Evolutionary conservation across 1,140 invertebrate species (phyloP), one percentile per base, ranked within the genome.

Genomic region (Macrotrachela quadricornifera): DNA sequence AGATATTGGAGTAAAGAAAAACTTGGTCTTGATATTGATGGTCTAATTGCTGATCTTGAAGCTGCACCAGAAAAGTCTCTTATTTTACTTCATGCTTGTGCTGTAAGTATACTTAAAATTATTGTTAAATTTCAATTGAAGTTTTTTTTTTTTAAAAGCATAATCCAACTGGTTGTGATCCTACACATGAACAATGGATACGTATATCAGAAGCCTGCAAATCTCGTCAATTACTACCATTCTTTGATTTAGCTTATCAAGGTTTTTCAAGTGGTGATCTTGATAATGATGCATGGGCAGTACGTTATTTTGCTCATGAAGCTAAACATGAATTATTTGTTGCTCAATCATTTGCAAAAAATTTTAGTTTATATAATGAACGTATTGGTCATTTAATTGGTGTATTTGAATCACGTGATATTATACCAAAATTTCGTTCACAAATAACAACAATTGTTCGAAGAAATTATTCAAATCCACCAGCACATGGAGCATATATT

Each of bases 281-380:
- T 18, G 84, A 88, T 62, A 75, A 75, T 51, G 92, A 99, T 78
- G 85, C 86, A 18, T 83, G 77, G 73, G 81, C 85, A 11, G 81
- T 91, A 44, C 76, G 88, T 36, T 37, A 49, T 10, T 57, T 57
- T 40, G 46, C 46, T 17, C 50, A 58, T 46, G 49, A 56, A 40
- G 42, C 37, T 2, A 11, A 21, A 18, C 54, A 56, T 37, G 90
- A 95, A 71, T 73, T 92, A 16, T 72, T 95, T 41, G 81, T 82
- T 62, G 79, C 85, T 13, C 91, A 96, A 69, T 92, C 86, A n/a
- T 97, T 92, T 73, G 88, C 90, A 16, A 96, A 96, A 73, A 97
- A 96, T 70, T 96, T 95, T 74, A 90, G 88, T 12, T 71, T 97
- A 4, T 95, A 96, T 69, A 91, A 84, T 73, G 88, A 96, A 71